A percentile compares a stretch with the other conserved stretches of the same genome.
phyloP scores from a whole-genome alignment of 2,797 vertebrate genomes.

The Acestrorhynchus altus region DNA sequence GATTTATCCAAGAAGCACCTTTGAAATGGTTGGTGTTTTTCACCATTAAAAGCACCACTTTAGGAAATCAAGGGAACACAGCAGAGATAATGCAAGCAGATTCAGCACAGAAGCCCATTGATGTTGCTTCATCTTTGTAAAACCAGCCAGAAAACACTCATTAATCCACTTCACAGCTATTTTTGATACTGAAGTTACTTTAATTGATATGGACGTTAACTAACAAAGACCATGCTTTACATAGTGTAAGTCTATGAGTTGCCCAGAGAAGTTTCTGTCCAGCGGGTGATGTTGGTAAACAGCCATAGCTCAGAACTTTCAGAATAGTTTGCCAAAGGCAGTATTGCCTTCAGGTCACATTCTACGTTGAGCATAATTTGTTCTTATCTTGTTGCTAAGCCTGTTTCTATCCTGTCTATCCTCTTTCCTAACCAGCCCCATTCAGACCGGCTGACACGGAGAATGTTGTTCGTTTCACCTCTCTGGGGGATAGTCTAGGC shows the following conservation, averaged over 20 bases:
- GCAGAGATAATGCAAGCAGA: background rate
- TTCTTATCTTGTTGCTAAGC: background rate
- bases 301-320: background rate
- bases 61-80: constrained; percentile 7
- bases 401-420: background rate
- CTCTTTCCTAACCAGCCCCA: constrained; percentile 68
- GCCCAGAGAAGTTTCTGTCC: background rate
- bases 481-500: constrained; percentile 91
- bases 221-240: constrained; percentile 8
- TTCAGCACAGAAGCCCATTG: background rate
- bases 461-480: constrained; percentile 89
- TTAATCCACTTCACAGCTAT: constrained; percentile 16
- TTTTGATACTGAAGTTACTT: constrained; percentile 17
- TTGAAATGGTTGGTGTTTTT: constrained; percentile 14
- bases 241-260: background rate
- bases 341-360: background rate
- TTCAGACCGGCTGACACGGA: constrained; percentile 82
- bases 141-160: constrained; percentile 3
- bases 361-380: background rate
- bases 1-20: constrained; percentile 9
- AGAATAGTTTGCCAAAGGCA: constrained; percentile 17
- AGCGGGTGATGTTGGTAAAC: constrained; percentile 19
- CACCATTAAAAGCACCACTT: constrained; percentile 26
- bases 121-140: constrained; percentile 31
- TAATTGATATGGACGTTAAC: constrained; percentile 2